Conservation (phyloP, 2,113 vertebrate species). For the Apistogramma diplotaenia region DNA sequence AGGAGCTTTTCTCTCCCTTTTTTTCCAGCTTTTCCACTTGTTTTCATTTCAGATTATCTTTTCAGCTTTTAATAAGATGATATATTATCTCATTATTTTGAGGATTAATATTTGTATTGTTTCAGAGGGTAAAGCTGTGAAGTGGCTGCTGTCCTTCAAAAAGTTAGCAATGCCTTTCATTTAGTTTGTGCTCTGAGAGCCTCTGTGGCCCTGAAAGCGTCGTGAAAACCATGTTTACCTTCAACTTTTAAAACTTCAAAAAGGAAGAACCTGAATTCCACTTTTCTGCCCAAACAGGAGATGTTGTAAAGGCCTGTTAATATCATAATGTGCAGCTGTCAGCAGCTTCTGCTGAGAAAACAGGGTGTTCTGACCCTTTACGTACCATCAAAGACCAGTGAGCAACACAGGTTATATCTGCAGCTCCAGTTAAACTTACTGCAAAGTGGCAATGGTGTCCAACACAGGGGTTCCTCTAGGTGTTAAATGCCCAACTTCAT, state of each 20-base stretch:
- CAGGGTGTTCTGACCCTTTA: not conserved
- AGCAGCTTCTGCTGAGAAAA: not conserved
- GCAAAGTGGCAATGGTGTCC: not conserved
- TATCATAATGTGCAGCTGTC: not conserved
- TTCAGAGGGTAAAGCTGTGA: not conserved
- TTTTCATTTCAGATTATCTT: slow-evolving; percentile 48
- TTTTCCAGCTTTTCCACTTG: not conserved
- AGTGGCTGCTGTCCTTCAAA: slow-evolving; percentile 34
- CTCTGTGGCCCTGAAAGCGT: not conserved
- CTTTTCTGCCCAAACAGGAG: not conserved
- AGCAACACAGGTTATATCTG: not conserved
- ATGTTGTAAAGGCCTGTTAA: not conserved
- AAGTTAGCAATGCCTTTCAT: slow-evolving; percentile 24
- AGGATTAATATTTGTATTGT: slow-evolving; percentile 25
- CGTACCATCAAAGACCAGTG: not conserved
- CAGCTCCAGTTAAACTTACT: no score
- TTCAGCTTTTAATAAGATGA: slow-evolving; percentile 43
- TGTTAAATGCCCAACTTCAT: not conserved
- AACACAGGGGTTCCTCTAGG: not conserved
- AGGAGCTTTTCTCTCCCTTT: not conserved
- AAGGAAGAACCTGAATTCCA: not conserved
- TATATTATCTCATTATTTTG: slow-evolving; percentile 35
- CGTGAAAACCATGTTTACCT: not conserved
- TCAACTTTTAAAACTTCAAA: not conserved
- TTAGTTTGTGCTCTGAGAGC: not conserved